Conservation (phyloP, 2,888 invertebrate species). For the Nomada ferruginata region DNA sequence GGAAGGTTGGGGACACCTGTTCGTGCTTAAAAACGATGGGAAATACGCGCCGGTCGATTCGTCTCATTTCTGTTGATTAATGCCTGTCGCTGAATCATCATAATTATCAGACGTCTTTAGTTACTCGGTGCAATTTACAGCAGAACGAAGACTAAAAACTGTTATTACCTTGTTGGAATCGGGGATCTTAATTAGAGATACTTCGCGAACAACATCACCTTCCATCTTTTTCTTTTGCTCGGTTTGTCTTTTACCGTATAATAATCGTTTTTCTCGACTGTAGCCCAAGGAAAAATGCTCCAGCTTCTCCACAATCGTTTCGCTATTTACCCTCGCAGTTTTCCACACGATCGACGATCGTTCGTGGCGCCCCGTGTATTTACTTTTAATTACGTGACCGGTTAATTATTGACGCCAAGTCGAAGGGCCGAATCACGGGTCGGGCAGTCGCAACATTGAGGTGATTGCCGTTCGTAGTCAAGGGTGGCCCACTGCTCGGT, state of each 20-base stretch:
- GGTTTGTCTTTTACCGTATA: not conserved
- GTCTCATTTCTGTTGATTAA: too few species aligned
- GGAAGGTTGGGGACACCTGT: conserved; percentile 1
- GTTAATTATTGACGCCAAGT: conserved; percentile 80
- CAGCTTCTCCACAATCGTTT: not conserved
- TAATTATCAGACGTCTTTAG: too few species aligned
- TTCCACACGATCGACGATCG: conserved; percentile 54
- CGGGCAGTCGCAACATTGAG: conserved; percentile 76
- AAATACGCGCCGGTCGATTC: too few species aligned
- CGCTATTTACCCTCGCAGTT: conserved; percentile 57
- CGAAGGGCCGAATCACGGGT: conserved; percentile 57
- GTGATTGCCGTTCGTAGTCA: conserved; percentile 44
- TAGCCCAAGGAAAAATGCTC: not conserved
- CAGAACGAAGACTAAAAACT: too few species aligned
- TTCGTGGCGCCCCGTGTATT: conserved; percentile 69
- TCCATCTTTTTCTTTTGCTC: not conserved
- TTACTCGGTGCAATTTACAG: too few species aligned
- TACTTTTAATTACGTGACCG: conserved; percentile 81
- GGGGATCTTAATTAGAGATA: too few species aligned
- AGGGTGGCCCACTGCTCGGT: conserved; percentile 60
- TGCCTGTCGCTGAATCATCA: too few species aligned
- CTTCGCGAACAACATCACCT: not conserved
- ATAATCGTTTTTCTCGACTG: conserved; percentile 2
- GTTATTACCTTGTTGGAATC: too few species aligned
- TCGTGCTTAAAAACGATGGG: not conserved